Evolutionary conservation across 2,797 vertebrate genomes (phyloP).

Genomic region (Champsocephalus gunnari): DNA sequence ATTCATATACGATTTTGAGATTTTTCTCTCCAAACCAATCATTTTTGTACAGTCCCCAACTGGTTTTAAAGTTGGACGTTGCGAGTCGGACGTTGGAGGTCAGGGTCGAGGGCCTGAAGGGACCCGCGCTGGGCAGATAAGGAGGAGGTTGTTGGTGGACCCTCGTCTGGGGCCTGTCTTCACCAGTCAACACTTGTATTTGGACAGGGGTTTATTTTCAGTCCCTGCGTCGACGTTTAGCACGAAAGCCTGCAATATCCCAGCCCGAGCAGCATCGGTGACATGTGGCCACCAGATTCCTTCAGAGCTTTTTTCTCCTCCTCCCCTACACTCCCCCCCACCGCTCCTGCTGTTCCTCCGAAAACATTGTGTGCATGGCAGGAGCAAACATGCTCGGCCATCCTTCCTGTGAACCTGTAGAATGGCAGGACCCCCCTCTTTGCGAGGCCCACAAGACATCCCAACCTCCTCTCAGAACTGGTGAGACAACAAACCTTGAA

Average conservation of each 20-base stretch:
- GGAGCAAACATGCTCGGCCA: constrained; percentile 82
- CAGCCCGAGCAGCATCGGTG: constrained; percentile 64
- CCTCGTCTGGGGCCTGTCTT: constrained; percentile 67
- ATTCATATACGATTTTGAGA: neutral
- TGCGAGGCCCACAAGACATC: constrained; percentile 54
- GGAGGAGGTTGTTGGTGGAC: constrained; percentile 47
- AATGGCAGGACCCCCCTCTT: constrained; percentile 67
- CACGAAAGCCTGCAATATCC: constrained; percentile 76
- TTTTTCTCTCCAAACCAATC: rapidly evolving
- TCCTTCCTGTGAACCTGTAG: constrained; percentile 71
- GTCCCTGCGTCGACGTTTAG: constrained; percentile 76
- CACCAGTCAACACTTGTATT: constrained; percentile 68
- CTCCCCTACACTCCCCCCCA: constrained; percentile 11
- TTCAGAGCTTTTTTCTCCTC: constrained; percentile 64
- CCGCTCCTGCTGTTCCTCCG: constrained; percentile 76
- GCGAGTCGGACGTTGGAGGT: constrained; percentile 32
- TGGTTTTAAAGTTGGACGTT: constrained; percentile 24
- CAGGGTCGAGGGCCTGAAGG: constrained; percentile 41
- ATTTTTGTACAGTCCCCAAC: constrained; percentile 7
- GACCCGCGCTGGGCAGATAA: constrained; percentile 14
- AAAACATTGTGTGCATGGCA: constrained; percentile 77
- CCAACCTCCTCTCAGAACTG: constrained; percentile 51
- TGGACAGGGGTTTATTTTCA: constrained; percentile 79
- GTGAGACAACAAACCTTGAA: constrained; percentile 73
- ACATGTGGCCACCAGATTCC: constrained; percentile 89